These are phyloP conservation scores for Ophiothrix spiculata DNA, from an alignment of 35 echinoderm and acorn worm species.

Conservation along the genomic window DNA sequence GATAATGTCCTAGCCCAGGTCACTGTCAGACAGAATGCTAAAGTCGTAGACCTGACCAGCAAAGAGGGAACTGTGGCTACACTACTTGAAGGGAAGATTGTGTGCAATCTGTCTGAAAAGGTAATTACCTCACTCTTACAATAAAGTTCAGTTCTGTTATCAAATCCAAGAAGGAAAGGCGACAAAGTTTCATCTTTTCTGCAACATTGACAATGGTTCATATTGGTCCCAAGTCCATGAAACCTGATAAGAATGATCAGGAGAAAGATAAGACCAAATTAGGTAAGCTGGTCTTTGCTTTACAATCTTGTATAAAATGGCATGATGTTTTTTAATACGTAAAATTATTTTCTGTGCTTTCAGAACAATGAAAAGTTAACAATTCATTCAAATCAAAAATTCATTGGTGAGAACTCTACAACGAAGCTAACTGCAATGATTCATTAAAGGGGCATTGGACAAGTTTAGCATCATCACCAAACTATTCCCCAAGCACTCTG, in stretches of 20 bases:
- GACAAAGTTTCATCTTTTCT: slow-evolving; percentile 93
- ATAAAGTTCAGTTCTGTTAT: no score
- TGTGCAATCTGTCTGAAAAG: slow-evolving; percentile 78
- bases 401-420: no score
- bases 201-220: slow-evolving; percentile 86
- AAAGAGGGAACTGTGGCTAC: slow-evolving; percentile 77
- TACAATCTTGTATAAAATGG: slow-evolving; percentile 38
- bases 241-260: slow-evolving; percentile 18
- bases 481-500: no score
- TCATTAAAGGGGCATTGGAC: no score
- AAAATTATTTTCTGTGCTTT: not conserved
- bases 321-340: not conserved
- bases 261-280: slow-evolving; percentile 44
- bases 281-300: slow-evolving; percentile 20
- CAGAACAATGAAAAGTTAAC: not conserved
- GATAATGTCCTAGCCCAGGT: slow-evolving; percentile 76
- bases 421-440: no score
- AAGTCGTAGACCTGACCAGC: slow-evolving; percentile 81
- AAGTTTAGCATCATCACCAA: no score
- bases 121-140: no score
- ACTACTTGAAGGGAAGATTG: slow-evolving; percentile 82
- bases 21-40: slow-evolving; percentile 52
- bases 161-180: slow-evolving; percentile 20
- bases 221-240: slow-evolving; percentile 67
- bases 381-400: no score